Evolutionary conservation across 2,797 vertebrate species (phyloP).

Genomic region (Telmatherina bonti): DNA sequence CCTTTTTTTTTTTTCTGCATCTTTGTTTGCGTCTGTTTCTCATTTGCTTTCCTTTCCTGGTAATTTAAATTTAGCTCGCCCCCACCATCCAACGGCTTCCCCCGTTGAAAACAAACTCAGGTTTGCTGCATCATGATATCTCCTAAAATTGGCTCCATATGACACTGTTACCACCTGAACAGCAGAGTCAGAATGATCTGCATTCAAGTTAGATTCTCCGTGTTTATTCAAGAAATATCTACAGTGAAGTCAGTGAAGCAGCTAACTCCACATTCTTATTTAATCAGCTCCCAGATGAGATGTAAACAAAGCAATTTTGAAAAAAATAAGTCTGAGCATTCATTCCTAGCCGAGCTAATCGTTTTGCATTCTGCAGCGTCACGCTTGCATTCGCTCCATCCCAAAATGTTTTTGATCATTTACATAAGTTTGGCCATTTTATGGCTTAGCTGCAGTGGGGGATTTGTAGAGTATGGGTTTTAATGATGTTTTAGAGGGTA

Average conservation of each 20-base stretch:
- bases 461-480: background rate
- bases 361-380: background rate
- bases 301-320: slow-evolving; percentile 1
- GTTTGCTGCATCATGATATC: background rate
- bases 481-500: background rate
- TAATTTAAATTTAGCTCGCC: slow-evolving; percentile 8
- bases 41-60: slow-evolving; percentile 1
- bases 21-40: slow-evolving; percentile 29
- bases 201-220: slow-evolving; percentile 1
- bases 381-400: background rate
- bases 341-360: slow-evolving; percentile 4
- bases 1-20: background rate
- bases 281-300: slow-evolving; percentile 9
- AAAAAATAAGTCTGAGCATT: background rate
- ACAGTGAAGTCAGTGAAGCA: background rate
- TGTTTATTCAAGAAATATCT: slow-evolving; percentile 8
- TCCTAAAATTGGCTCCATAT: background rate
- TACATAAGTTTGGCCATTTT: background rate
- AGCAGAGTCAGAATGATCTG: slow-evolving; percentile 6
- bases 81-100: background rate
- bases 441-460: background rate
- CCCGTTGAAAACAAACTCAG: background rate
- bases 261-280: slow-evolving; percentile 5
- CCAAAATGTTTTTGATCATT: background rate
- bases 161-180: background rate